Conservation (phyloP, 2,797 vertebrate species). For the Glyptemys insculpta region DNA sequence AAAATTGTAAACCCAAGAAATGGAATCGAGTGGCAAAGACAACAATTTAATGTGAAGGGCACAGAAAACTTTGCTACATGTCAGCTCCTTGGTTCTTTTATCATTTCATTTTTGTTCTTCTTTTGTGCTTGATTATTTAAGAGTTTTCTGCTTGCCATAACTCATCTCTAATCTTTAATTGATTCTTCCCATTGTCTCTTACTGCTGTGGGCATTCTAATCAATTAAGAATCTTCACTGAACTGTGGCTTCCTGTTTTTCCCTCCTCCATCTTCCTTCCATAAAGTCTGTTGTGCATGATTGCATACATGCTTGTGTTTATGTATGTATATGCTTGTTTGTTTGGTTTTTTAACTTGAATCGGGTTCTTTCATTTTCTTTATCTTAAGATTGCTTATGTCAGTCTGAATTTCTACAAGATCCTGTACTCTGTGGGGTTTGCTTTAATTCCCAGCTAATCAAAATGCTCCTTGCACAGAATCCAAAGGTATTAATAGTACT, state of each 20-base stretch:
- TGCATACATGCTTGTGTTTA: constrained; percentile 14
- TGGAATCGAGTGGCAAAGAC: not conserved
- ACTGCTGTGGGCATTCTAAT: constrained; percentile 67
- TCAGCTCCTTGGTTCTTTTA: not conserved
- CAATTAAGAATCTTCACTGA: constrained; percentile 71
- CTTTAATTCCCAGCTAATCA: constrained; percentile 57
- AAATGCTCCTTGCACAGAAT: constrained; percentile 61
- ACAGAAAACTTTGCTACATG: not conserved
- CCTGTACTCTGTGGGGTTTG: not conserved
- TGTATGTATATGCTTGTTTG: constrained; percentile 1
- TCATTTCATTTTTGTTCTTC: not conserved
- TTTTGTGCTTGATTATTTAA: constrained; percentile 30
- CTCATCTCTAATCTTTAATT: constrained; percentile 68
- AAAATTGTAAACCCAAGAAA: not conserved
- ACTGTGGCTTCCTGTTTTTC: constrained; percentile 63
- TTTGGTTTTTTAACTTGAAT: constrained; percentile 27
- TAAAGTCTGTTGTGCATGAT: constrained; percentile 35
- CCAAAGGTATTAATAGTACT: constrained; percentile 35
- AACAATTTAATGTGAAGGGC: not conserved
- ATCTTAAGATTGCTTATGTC: not conserved
- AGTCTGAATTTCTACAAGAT: constrained; percentile 40
- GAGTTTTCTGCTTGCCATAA: constrained; percentile 60
- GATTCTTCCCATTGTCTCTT: constrained; percentile 60
- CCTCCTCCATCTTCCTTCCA: constrained; percentile 44
- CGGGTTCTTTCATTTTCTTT: constrained; percentile 52